Percentiles rank a stretch among this genome's conserved stretches.
Evolutionary conservation across 2,113 vertebrate genomes (phyloP).

Genomic region (Drymodes brunneopygia): DNA sequence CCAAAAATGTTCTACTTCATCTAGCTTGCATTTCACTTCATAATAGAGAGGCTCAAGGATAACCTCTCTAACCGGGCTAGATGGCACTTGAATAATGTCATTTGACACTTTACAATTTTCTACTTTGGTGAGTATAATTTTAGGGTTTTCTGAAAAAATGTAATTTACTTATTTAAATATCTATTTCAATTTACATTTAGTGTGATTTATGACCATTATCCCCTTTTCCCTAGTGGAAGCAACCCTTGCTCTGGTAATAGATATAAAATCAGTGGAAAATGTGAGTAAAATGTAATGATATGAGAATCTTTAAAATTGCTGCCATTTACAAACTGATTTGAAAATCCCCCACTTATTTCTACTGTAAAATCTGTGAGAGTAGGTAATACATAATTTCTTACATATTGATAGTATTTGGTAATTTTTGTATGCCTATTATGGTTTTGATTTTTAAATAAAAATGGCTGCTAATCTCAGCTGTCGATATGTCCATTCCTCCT

Average conservation of each 20-base stretch:
- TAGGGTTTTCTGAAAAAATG: neutral
- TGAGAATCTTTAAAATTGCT: neutral
- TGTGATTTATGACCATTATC: neutral
- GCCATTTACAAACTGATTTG: neutral
- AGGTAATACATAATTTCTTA: neutral
- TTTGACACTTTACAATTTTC: neutral
- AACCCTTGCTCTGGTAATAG: neutral
- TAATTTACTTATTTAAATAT: neutral
- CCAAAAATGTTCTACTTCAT: neutral
- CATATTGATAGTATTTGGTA: neutral
- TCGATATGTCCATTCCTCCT: neutral
- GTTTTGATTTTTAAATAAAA: neutral
- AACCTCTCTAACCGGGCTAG: neutral
- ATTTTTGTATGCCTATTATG: neutral
- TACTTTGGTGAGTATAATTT: neutral
- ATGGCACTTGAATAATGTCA: neutral
- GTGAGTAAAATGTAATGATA: neutral
- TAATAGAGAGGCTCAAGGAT: neutral
- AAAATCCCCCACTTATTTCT: neutral
- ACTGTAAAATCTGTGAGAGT: neutral
- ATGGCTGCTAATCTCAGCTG: neutral
- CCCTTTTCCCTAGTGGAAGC: neutral
- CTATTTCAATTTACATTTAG: neutral
- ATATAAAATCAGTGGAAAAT: neutral
- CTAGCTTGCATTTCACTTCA: neutral